Evolutionary conservation across 2,888 invertebrate genomes (phyloP).

Genomic region (Drosophila ustulata): DNA sequence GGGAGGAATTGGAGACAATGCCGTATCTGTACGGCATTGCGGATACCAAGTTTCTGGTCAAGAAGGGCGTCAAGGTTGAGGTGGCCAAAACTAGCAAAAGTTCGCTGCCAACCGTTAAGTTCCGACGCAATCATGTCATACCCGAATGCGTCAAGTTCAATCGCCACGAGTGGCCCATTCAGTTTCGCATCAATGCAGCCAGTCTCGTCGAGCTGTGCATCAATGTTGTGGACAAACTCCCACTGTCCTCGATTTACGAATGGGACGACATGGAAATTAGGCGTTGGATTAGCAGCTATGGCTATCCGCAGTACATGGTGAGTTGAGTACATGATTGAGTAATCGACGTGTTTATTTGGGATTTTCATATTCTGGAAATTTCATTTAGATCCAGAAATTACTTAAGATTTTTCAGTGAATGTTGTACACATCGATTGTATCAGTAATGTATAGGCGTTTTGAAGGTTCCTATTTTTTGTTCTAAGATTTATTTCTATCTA

Average conservation of each 20-base stretch:
- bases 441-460: no score
- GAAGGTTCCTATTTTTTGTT: no score
- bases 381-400: neutral
- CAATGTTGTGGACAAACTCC: conserved; percentile 83
- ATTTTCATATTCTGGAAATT: neutral
- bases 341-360: neutral
- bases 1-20: conserved; percentile 38
- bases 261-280: conserved; percentile 86
- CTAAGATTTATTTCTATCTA: no score
- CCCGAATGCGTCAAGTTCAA: conserved; percentile 47
- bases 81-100: neutral
- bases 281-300: conserved; percentile 85
- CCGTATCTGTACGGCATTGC: conserved; percentile 68
- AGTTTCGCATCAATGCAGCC: conserved; percentile 83
- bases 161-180: conserved; percentile 64
- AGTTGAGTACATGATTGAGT: neutral
- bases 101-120: conserved; percentile 36
- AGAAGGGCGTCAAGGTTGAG: neutral
- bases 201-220: conserved; percentile 83
- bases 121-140: conserved; percentile 29
- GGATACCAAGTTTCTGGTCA: conserved; percentile 62
- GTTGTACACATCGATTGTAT: no score
- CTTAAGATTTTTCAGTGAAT: neutral
- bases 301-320: conserved; percentile 86
- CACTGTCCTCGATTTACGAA: conserved; percentile 84